A percentile compares a stretch with the other conserved stretches of the same genome.
phyloP scores from a whole-genome alignment of 2,888 invertebrate species.

The Malthinus flaveolus region DNA sequence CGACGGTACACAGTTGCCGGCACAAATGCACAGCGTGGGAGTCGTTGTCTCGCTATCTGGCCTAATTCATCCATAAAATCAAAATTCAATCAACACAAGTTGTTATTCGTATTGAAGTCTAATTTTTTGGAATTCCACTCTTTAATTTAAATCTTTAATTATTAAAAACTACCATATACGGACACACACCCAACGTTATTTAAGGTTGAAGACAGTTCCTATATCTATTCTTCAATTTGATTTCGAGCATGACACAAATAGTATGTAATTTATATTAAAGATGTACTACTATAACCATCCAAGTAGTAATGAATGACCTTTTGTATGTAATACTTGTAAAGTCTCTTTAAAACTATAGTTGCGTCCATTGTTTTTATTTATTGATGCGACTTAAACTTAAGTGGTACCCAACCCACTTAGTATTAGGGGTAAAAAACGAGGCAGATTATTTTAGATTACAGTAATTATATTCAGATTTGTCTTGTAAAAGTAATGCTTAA shows the following conservation, averaged over 20 bases:
- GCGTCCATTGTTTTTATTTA: constrained; percentile 22
- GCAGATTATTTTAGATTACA: no score
- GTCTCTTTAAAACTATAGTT: constrained; percentile 14
- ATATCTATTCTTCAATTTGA: background rate
- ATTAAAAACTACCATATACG: background rate
- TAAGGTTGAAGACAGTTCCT: background rate
- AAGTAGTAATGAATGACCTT: constrained; percentile 17
- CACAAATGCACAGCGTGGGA: no score
- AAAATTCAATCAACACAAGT: no score
- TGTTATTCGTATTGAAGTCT: no score
- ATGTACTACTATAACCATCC: background rate
- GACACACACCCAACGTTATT: constrained; percentile 1
- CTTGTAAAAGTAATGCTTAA: no score
- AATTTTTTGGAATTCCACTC: background rate
- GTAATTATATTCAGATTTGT: no score
- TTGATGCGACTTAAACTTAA: constrained; percentile 14
- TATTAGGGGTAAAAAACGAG: background rate
- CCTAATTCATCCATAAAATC: no score
- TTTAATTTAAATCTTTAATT: no score
- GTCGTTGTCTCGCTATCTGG: no score
- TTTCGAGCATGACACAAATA: constrained; percentile 2
- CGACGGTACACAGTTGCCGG: no score
- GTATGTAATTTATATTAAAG: background rate
- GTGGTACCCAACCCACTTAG: constrained; percentile 17
- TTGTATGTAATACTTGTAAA: constrained; percentile 15